These are phyloP conservation scores for Astyanax mexicanus DNA, from an alignment of 2,797 vertebrate genomes.

Conservation along the genomic window DNA sequence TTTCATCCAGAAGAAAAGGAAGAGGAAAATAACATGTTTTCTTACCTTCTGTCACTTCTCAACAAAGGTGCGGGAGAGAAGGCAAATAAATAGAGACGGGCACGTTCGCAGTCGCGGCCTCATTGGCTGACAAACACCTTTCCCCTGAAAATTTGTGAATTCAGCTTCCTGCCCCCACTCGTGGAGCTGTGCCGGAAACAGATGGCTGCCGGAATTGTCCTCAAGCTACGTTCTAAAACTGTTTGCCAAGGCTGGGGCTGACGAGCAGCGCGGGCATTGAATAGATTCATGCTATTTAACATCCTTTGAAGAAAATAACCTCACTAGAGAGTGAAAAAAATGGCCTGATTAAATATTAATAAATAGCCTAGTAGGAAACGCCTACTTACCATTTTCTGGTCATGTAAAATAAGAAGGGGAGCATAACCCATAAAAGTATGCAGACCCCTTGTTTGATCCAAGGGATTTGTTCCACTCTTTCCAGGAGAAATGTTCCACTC, in stretches of 20 bases:
- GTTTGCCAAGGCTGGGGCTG: conserved; percentile 73
- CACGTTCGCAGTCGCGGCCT: conserved; percentile 72
- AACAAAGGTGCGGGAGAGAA: conserved; percentile 57
- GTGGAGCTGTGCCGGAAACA: conserved; percentile 77
- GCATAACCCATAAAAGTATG: not conserved
- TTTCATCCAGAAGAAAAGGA: conserved; percentile 40
- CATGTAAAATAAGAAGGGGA: not conserved
- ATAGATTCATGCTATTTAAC: conserved; percentile 52
- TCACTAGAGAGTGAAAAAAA: conserved; percentile 14
- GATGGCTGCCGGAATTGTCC: conserved; percentile 86
- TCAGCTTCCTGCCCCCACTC: conserved; percentile 76
- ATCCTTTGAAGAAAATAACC: conserved; percentile 20
- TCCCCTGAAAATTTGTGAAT: conserved; percentile 77
- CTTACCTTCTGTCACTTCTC: conserved; percentile 65
- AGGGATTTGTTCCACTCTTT: too few species aligned
- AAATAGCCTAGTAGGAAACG: not conserved
- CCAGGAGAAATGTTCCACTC: not conserved
- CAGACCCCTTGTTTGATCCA: too few species aligned
- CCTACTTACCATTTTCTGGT: not conserved
- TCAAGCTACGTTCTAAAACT: conserved; percentile 78
- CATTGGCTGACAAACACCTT: conserved; percentile 81
- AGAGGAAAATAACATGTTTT: conserved; percentile 68
- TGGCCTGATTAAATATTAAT: not conserved
- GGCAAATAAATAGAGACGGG: conserved; percentile 64
- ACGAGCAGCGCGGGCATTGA: conserved; percentile 54